A percentile compares a stretch with the other conserved stretches of the same genome.
phyloP scores from a whole-genome alignment of 2,888 invertebrate genomes.

The Euproctis similis region DNA sequence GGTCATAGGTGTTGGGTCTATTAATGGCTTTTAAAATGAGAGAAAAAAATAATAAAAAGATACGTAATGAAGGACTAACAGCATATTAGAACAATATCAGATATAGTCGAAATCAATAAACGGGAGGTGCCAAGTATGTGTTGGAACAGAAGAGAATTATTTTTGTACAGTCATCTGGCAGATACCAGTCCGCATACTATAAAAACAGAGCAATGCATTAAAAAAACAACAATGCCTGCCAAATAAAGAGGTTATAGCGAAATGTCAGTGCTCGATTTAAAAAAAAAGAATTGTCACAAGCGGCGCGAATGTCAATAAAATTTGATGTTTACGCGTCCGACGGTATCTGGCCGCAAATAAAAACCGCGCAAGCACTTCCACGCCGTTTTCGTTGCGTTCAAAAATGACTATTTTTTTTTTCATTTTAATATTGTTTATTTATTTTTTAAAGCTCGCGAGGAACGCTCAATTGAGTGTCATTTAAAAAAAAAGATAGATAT shows the following conservation, averaged over 20 bases:
- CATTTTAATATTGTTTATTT: too few species aligned
- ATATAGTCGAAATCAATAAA: too few species aligned
- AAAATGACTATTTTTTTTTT: slow-evolving; percentile 35
- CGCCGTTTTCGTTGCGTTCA: slow-evolving; percentile 36
- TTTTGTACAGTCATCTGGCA: background rate
- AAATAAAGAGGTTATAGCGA: slow-evolving; percentile 27
- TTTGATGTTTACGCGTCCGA: slow-evolving; percentile 56
- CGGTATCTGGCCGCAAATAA: slow-evolving; percentile 50
- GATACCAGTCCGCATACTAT: slow-evolving; percentile 6
- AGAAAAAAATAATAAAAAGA: too few species aligned
- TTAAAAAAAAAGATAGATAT: too few species aligned
- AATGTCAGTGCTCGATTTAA: slow-evolving; percentile 30
- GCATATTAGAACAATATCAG: too few species aligned
- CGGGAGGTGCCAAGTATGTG: too few species aligned
- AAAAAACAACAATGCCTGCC: slow-evolving; percentile 22
- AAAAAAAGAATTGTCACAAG: slow-evolving; percentile 46
- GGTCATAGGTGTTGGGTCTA: too few species aligned
- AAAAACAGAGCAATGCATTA: slow-evolving; percentile 16
- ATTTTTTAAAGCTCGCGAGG: too few species aligned
- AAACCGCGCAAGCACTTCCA: slow-evolving; percentile 40
- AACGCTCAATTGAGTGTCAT: too few species aligned
- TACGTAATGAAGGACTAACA: too few species aligned
- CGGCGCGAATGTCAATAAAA: slow-evolving; percentile 58
- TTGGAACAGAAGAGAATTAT: too few species aligned
- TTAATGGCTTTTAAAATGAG: too few species aligned